Percentiles rank a stretch among this genome's conserved stretches.
phyloP scores from a whole-genome alignment of 2,888 invertebrate species.

The Seira musarum region DNA sequence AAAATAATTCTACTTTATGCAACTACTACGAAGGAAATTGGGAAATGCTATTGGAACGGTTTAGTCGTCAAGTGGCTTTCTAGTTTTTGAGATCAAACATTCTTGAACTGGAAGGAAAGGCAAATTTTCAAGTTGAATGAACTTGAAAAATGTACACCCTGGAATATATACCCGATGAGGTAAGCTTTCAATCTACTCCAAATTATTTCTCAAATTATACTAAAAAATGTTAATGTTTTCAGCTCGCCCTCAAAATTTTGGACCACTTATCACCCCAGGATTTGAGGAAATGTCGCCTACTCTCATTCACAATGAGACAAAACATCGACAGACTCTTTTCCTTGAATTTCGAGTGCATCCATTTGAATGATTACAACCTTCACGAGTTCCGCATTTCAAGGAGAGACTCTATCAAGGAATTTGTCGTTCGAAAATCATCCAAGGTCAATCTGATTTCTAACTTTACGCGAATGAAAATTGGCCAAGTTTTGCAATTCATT shows the following conservation, averaged over 20 bases:
- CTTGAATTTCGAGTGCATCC: background rate
- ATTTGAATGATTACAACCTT: too few species aligned
- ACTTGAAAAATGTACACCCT: background rate
- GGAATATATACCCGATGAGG: constrained; percentile 42
- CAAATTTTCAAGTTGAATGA: too few species aligned
- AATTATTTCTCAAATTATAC: background rate
- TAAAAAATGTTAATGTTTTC: too few species aligned
- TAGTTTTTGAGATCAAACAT: too few species aligned
- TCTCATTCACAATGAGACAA: constrained; percentile 26
- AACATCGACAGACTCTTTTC: constrained; percentile 34
- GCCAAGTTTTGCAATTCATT: background rate
- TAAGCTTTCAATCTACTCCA: background rate
- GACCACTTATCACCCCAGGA: constrained; percentile 18
- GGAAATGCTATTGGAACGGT: too few species aligned
- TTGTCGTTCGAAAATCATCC: too few species aligned
- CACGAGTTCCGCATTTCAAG: too few species aligned
- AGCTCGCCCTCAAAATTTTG: constrained; percentile 31
- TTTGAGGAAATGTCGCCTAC: constrained; percentile 32
- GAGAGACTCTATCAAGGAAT: too few species aligned
- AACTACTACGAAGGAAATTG: too few species aligned
- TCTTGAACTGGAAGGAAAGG: too few species aligned
- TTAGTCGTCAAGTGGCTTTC: too few species aligned
- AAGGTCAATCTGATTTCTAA: constrained; percentile 7
- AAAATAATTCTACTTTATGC: too few species aligned
- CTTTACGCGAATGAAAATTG: constrained; percentile 30